Percentiles rank a stretch among this genome's conserved stretches.
These are phyloP conservation scores for Schizothorax lantsangensis DNA, from an alignment of 2,797 vertebrate genomes.

Conservation along the genomic window DNA sequence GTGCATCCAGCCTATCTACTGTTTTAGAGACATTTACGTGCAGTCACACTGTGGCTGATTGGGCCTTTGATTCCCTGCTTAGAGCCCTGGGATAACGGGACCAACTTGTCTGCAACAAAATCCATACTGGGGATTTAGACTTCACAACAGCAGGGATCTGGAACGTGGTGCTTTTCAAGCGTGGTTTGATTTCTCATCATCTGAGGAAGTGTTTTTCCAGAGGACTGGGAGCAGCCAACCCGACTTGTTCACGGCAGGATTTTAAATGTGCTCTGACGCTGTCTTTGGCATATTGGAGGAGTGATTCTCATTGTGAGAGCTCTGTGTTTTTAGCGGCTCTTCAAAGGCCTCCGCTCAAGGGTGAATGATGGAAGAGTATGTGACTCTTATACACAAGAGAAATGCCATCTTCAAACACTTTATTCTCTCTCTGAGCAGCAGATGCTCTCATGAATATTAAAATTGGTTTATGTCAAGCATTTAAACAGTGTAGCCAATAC, in stretches of 20 bases:
- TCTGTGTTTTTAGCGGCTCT: slow-evolving; percentile 42
- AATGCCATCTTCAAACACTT: slow-evolving; percentile 40
- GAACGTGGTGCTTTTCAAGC: slow-evolving; percentile 42
- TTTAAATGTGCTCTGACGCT: slow-evolving; percentile 64
- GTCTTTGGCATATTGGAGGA: slow-evolving; percentile 47
- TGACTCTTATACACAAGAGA: slow-evolving; percentile 56
- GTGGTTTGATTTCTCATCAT: slow-evolving; percentile 53
- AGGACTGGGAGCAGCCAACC: slow-evolving; percentile 47
- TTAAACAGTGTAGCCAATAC: background rate
- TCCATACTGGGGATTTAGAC: slow-evolving; percentile 52
- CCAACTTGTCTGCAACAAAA: slow-evolving; percentile 43
- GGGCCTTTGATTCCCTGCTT: slow-evolving; percentile 57
- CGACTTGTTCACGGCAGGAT: slow-evolving; percentile 62
- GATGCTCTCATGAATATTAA: slow-evolving; percentile 38
- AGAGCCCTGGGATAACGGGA: slow-evolving; percentile 15
- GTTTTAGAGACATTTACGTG: background rate
- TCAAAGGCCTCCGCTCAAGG: slow-evolving; percentile 36
- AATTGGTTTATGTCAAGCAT: background rate
- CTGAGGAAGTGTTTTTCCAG: slow-evolving; percentile 47
- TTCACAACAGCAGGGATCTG: slow-evolving; percentile 43
- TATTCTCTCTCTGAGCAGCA: slow-evolving; percentile 30
- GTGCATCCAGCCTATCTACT: background rate
- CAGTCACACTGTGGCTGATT: slow-evolving; percentile 24
- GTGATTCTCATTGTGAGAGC: slow-evolving; percentile 41
- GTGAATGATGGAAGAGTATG: slow-evolving; percentile 50